These are phyloP conservation scores for Cordilura impudica DNA, from an alignment of 2,888 invertebrate genomes.

Conservation along the genomic window DNA sequence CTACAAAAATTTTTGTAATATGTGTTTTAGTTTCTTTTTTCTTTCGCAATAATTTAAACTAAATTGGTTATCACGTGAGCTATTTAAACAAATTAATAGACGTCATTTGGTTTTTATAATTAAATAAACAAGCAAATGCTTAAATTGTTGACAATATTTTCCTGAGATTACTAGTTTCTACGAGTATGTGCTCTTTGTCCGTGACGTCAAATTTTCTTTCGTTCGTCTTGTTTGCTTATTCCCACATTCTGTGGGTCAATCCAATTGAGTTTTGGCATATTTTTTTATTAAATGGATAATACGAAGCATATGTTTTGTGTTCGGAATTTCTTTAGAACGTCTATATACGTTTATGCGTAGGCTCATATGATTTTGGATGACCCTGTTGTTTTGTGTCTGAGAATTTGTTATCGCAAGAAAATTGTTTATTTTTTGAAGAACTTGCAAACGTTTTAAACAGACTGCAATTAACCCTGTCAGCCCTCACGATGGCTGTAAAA, in stretches of 20 bases:
- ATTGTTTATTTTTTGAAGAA: too few relatives aligned
- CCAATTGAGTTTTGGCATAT: constrained; percentile 16
- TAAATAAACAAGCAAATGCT: constrained; percentile 30
- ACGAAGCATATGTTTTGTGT: constrained; percentile 10
- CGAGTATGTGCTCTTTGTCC: constrained; percentile 1
- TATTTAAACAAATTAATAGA: constrained; percentile 8
- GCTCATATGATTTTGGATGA: background rate
- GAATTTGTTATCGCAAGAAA: background rate
- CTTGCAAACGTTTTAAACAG: too few relatives aligned
- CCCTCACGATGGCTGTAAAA: too few relatives aligned
- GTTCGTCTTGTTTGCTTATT: background rate
- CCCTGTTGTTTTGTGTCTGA: background rate
- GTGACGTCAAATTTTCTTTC: constrained; percentile 30
- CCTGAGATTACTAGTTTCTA: background rate
- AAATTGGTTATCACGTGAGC: constrained; percentile 42
- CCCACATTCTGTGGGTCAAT: constrained; percentile 26
- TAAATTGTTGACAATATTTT: constrained; percentile 36
- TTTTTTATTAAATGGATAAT: background rate
- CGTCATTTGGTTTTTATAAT: constrained; percentile 48
- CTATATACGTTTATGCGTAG: background rate
- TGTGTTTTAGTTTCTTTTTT: constrained; percentile 10
- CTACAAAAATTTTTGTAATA: too few relatives aligned
- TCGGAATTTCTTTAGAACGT: too few relatives aligned
- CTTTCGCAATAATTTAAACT: background rate
- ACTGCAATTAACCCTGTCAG: too few relatives aligned